Percentiles rank a stretch among this genome's conserved stretches.
Conservation (phyloP, 2,113 vertebrate genomes). For the Embiotoca jacksoni region DNA sequence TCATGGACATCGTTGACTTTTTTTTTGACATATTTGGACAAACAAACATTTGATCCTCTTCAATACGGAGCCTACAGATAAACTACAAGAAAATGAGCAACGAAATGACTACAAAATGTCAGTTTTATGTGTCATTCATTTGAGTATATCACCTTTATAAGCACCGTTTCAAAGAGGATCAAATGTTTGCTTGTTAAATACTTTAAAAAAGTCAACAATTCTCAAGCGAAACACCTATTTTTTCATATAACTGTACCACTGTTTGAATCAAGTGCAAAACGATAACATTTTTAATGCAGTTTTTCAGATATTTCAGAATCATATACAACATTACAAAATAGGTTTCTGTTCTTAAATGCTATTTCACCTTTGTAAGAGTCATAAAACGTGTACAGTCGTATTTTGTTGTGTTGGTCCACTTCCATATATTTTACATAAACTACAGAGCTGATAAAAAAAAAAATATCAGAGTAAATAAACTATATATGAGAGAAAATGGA, state of each 20-base stretch:
- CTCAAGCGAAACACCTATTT: background rate
- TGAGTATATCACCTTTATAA: background rate
- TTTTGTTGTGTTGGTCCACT: constrained; percentile 16
- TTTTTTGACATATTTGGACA: background rate
- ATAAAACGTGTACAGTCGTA: background rate
- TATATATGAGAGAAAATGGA: constrained; percentile 17
- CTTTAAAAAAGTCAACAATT: background rate
- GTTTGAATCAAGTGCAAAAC: constrained; percentile 33
- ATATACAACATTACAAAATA: constrained; percentile 41
- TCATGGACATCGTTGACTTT: background rate
- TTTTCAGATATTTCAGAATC: constrained; percentile 27
- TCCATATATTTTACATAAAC: constrained; percentile 24
- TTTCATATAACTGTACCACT: background rate
- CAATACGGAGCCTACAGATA: no score
- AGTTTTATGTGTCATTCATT: background rate
- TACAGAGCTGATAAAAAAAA: constrained; percentile 23
- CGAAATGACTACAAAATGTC: no score
- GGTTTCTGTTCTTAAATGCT: background rate
- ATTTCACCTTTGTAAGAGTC: constrained; percentile 6
- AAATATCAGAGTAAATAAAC: constrained; percentile 9
- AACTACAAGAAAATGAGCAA: no score
- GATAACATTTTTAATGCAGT: constrained; percentile 11
- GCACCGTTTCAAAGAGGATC: background rate
- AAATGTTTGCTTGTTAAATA: background rate
- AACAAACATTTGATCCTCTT: no score